A percentile compares a stretch with the other conserved stretches of the same genome.
Conservation (phyloP, 2,888 invertebrate species). For the Neoitamus cyanurus region DNA sequence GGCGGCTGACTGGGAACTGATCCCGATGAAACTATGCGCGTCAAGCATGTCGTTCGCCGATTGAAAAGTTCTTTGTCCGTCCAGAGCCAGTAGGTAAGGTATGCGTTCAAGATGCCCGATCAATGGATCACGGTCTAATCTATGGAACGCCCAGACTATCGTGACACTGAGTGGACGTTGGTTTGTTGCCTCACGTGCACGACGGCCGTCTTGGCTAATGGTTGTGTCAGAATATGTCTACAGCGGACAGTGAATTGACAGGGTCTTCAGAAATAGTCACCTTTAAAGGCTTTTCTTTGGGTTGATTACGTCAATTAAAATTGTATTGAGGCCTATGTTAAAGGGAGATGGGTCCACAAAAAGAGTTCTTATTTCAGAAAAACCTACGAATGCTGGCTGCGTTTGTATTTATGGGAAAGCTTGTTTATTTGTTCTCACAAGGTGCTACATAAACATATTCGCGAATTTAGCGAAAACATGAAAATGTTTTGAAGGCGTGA, state of each 20-base stretch:
- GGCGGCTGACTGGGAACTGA: not conserved
- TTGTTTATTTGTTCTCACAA: not conserved
- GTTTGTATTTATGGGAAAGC: not conserved
- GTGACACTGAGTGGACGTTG: conserved; percentile 37
- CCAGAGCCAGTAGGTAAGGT: conserved; percentile 20
- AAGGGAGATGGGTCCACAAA: conserved; percentile 5
- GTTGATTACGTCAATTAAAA: conserved; percentile 44
- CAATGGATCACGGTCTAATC: conserved; percentile 22
- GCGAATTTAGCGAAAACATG: no score
- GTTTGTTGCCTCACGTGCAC: conserved; percentile 31
- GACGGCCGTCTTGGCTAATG: conserved; percentile 37
- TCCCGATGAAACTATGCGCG: conserved; percentile 30
- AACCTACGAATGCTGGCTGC: not conserved
- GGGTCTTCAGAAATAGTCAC: conserved; percentile 40
- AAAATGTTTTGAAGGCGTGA: no score
- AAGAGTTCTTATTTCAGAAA: conserved; percentile 7
- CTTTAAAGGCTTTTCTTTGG: conserved; percentile 23
- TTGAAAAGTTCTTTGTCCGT: conserved; percentile 33
- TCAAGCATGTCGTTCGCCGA: conserved; percentile 3
- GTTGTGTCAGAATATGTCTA: conserved; percentile 43
- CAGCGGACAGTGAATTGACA: conserved; percentile 36
- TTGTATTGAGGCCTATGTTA: conserved; percentile 39
- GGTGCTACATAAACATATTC: no score
- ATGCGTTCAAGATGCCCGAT: conserved; percentile 1
- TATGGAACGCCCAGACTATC: conserved; percentile 12